Evolutionary conservation across 2,113 vertebrate species (phyloP).

Genomic region (Oceanodroma tethys): DNA sequence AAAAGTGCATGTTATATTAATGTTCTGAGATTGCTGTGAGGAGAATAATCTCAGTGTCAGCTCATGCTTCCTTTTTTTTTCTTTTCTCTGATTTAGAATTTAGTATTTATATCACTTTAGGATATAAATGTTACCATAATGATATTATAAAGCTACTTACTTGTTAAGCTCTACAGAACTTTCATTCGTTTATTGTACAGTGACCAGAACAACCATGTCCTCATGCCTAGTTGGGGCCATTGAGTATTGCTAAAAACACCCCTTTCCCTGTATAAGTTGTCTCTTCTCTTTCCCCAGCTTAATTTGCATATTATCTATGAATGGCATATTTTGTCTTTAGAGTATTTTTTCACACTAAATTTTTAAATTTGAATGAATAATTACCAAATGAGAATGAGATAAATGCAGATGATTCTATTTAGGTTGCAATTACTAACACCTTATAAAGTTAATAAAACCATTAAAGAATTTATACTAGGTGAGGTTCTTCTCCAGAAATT

Average conservation of each 20-base stretch:
- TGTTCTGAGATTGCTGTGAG: background rate
- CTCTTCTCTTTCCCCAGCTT: background rate
- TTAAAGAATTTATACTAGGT: background rate
- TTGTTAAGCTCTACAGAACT: background rate
- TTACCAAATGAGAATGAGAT: background rate
- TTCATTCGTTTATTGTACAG: background rate
- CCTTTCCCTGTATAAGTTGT: background rate
- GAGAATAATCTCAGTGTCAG: background rate
- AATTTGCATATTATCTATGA: background rate
- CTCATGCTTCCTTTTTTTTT: background rate
- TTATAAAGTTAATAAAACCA: background rate
- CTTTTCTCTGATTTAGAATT: background rate
- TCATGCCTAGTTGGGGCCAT: background rate
- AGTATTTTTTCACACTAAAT: background rate
- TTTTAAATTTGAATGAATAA: background rate
- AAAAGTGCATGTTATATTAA: background rate
- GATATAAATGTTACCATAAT: background rate
- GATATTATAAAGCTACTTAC: background rate
- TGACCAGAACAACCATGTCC: background rate
- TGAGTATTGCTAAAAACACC: background rate
- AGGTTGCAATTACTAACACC: background rate
- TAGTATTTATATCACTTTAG: background rate
- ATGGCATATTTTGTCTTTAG: background rate
- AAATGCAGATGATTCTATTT: background rate
- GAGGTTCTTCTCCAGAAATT: background rate